Conservation (phyloP, 2,888 invertebrate species). For the Dioctria linearis region DNA sequence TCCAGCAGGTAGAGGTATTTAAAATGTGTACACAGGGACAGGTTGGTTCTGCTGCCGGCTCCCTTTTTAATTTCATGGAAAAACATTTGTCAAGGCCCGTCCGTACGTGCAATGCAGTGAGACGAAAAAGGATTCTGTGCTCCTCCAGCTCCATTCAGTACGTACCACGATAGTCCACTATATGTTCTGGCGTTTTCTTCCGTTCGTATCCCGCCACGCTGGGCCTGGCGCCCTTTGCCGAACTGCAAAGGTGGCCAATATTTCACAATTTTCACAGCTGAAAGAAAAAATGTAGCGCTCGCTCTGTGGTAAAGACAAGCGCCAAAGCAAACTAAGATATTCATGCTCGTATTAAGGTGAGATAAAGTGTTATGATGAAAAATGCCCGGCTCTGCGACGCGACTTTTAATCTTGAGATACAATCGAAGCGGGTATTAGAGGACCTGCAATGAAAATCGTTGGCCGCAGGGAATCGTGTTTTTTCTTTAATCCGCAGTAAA, state of each 20-base stretch:
- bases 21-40: conserved; percentile 52
- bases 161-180: too few species aligned
- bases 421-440: conserved; percentile 17
- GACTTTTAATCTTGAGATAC: conserved; percentile 44
- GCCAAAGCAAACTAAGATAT: conserved; percentile 34
- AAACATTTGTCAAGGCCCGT: conserved; percentile 48
- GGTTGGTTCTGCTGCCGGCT: conserved; percentile 33
- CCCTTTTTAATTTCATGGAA: conserved; percentile 52
- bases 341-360: conserved; percentile 30
- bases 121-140: conserved; percentile 27
- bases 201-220: not conserved
- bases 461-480: conserved; percentile 5
- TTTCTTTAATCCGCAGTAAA: not conserved
- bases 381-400: conserved; percentile 8
- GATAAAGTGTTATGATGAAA: conserved; percentile 33
- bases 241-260: conserved; percentile 10
- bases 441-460: not conserved
- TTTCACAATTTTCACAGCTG: conserved; percentile 26
- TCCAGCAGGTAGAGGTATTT: conserved; percentile 45
- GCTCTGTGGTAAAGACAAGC: not conserved
- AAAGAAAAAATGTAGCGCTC: conserved; percentile 22
- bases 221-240: not conserved
- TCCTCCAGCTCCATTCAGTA: not conserved
- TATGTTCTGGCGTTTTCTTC: not conserved
- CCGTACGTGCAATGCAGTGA: conserved; percentile 47